Evolutionary conservation across 2,113 vertebrate genomes (phyloP).

Genomic region (Lucifuga dentata): DNA sequence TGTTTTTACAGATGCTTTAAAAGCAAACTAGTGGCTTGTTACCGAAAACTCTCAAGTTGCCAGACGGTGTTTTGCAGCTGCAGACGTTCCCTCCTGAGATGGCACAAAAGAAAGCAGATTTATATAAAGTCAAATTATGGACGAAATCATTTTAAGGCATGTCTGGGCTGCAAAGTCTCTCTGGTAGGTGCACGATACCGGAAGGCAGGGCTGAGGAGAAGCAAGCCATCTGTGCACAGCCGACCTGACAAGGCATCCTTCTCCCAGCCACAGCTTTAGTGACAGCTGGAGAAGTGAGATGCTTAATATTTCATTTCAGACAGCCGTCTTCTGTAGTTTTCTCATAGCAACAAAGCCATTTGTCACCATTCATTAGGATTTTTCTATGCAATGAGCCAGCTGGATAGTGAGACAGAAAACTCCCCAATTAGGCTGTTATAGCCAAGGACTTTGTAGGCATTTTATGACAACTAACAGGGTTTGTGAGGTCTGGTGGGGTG

Average conservation of each 20-base stretch:
- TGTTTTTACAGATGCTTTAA: slow-evolving; percentile 20
- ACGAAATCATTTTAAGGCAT: slow-evolving; percentile 21
- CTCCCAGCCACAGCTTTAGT: slow-evolving; percentile 49
- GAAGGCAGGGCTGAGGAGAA: slow-evolving; percentile 52
- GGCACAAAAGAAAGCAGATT: slow-evolving; percentile 13
- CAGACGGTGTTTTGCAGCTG: slow-evolving; percentile 10
- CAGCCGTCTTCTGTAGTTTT: slow-evolving; percentile 45
- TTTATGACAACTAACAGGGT: slow-evolving; percentile 34
- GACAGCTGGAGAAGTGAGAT: slow-evolving; percentile 74
- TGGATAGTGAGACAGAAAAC: slow-evolving; percentile 54
- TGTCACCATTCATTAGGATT: slow-evolving; percentile 67
- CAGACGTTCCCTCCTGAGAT: slow-evolving; percentile 10
- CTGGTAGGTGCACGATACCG: slow-evolving; percentile 42
- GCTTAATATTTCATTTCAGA: slow-evolving; percentile 75
- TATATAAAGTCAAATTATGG: slow-evolving; percentile 13
- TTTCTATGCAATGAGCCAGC: slow-evolving; percentile 51
- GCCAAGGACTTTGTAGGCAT: slow-evolving; percentile 39
- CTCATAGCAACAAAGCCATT: slow-evolving; percentile 51
- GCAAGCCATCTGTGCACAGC: slow-evolving; percentile 61
- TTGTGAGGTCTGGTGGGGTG: slow-evolving; percentile 37
- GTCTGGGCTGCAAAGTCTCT: slow-evolving; percentile 33
- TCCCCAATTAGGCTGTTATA: slow-evolving; percentile 54
- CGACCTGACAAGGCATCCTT: slow-evolving; percentile 53
- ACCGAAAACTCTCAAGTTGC: background rate
- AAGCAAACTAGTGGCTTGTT: slow-evolving; percentile 5